Base-by-base conservation (phyloP, 2,113 vertebrate genomes). In the Helogale parvula region DNA sequence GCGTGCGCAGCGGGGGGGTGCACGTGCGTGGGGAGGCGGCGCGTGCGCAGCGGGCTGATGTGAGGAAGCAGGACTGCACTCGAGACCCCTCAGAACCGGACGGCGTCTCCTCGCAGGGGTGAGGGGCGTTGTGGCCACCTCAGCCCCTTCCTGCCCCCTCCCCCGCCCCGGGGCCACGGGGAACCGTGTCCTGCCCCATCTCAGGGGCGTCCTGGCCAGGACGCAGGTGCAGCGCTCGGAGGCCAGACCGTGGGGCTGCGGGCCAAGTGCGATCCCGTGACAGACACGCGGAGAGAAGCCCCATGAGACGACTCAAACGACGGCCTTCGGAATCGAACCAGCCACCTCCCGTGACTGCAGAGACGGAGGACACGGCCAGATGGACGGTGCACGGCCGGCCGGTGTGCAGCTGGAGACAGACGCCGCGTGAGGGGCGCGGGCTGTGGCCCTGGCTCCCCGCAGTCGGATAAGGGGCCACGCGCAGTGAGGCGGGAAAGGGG, bases 1-100 rank as follows among this genome's bases (percentile, higher is more conserved):
- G n/a, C 41, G 41, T 41, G 41, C 41, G 5, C 41, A 5, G 41
- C 41, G 41, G 41, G 41, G 41, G 5, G 41, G 38, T 4, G 38
- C 38, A 4, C 4, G 38, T 4, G 38, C 38, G 38, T 41, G 41
- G 41, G 41, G 41, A 6, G 41, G 38, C 3, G 38, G 38, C 41
- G 41, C 41, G 41, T 41, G 41, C 41, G 41, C 41, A 41, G 41
- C 5, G 5, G 41, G 41, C 0, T 6, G 41, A 5, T 1, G 0
- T 13, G 35, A 4, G 4, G 23, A 29, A 16, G 7, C 1, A 0
- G 0, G 15, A 35, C 13, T 21, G 21, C 50, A 2, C n/a, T 0
- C 12, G 5, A 13, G n/a, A 10, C 7, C 0, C 16, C 1, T 25
- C 50, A 21, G 1, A n/a, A 5, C 7, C 31, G 9, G 25, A 45